Base-by-base conservation (phyloP, 2,888 invertebrate genomes). In the Labia minor region DNA sequence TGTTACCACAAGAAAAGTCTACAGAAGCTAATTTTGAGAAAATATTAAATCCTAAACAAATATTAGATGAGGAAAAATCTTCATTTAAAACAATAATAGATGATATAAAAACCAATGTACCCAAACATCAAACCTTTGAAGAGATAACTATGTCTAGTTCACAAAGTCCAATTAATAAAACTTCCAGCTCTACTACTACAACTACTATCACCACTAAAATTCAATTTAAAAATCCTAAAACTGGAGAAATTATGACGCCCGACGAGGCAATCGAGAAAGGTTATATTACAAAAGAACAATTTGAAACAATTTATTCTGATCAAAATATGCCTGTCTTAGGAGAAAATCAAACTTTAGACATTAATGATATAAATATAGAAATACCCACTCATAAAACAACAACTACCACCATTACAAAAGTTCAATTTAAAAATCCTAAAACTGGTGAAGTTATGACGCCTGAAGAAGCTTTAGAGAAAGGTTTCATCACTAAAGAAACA, bases 1-100 rank as follows among this genome's bases (percentile, higher is more conserved):
- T 87, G 87, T 66, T 83, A 83, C 71, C 82, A 84, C 61, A 86
- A 87, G 72, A 78, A 81, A 68, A n/a, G n/a, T n/a, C n/a, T n/a
- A n/a, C n/a, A n/a, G n/a, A n/a, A n/a, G n/a, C n/a, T n/a, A n/a
- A n/a, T n/a, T n/a, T n/a, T n/a, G n/a, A n/a, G n/a, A n/a, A n/a
- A n/a, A n/a, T n/a, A n/a, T n/a, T n/a, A n/a, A n/a, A n/a, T n/a
- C n/a, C n/a, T n/a, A n/a, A n/a, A n/a, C n/a, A n/a, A n/a, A n/a
- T n/a, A n/a, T n/a, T n/a, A n/a, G n/a, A n/a, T n/a, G n/a, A n/a
- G n/a, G n/a, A n/a, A n/a, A n/a, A n/a, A n/a, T n/a, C n/a, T n/a
- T n/a, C n/a, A n/a, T n/a, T n/a, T n/a, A n/a, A n/a, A n/a, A n/a
- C n/a, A n/a, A n/a, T n/a, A n/a, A n/a, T n/a, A n/a, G n/a, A n/a